phyloP scores from a whole-genome alignment of 2,888 invertebrate genomes.

The Stenodema calcarata region DNA sequence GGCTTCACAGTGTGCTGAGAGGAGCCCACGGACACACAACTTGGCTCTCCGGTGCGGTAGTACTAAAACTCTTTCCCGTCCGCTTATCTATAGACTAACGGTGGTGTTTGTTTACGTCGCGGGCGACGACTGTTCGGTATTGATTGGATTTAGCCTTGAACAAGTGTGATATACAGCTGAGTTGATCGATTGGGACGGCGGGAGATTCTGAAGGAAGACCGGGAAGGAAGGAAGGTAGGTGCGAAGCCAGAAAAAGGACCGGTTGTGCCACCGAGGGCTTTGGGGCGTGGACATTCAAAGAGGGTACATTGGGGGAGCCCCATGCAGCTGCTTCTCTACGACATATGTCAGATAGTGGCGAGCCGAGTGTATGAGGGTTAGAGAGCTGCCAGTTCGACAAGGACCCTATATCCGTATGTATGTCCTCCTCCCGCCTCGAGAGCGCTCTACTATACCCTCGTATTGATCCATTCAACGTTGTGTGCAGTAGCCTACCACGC shows the following conservation, averaged over 20 bases:
- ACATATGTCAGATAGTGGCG: constrained; percentile 36
- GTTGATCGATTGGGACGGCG: constrained; percentile 50
- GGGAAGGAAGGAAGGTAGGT: constrained; percentile 26
- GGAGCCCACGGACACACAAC: constrained; percentile 41
- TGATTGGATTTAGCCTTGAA: constrained; percentile 53
- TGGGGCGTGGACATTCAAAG: constrained; percentile 22
- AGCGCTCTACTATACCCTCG: constrained; percentile 32
- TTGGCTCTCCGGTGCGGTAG: constrained; percentile 2
- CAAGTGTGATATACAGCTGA: constrained; percentile 53
- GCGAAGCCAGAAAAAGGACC: constrained; percentile 33
- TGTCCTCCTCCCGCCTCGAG: constrained; percentile 38
- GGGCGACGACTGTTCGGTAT: constrained; percentile 44
- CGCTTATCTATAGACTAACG: constrained; percentile 1
- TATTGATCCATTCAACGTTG: constrained; percentile 50
- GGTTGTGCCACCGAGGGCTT: constrained; percentile 9
- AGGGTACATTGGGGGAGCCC: constrained; percentile 32
- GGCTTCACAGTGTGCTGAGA: constrained; percentile 51
- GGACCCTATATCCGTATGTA: constrained; percentile 29
- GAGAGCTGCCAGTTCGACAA: constrained; percentile 22
- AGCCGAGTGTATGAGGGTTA: constrained; percentile 24
- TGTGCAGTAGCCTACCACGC: constrained; percentile 56
- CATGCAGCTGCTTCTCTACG: constrained; percentile 34
- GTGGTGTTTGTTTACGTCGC: constrained; percentile 43
- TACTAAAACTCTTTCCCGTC: constrained; percentile 1
- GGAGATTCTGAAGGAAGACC: constrained; percentile 34